Base-by-base conservation (phyloP, 2,888 invertebrate species). In the Macrosoma leucophasiata region DNA sequence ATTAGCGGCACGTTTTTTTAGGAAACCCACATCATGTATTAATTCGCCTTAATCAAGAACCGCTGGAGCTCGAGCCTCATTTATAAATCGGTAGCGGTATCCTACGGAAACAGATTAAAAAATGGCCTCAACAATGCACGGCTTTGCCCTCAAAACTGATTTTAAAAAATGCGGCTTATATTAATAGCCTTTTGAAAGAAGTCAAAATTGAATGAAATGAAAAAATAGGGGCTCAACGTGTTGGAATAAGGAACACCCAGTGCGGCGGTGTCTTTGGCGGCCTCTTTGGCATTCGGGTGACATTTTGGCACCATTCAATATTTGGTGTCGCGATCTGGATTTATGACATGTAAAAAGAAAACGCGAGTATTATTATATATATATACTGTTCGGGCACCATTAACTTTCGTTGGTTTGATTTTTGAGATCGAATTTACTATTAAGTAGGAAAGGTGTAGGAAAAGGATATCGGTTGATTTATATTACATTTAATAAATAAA, bases 281-380 rank as follows among this genome's bases (percentile, higher is more conserved):
- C 59, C 14, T 57, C 78, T 82, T 82, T 84, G 70, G 70, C 55
- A 58, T 58, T 66, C 68, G 65, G 76, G 75, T 84, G 84, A 82
- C 84, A 84, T 79, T 84, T 82, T 82, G 82, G 73, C 82, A 84
- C 82, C 73, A 82, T 84, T 78, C 82, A 84, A 77, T 81, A 78
- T 76, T 78, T 72, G 78, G 78, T 75, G 74, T 76, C 69, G 74
- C 76, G 73, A 74, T 71, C 63, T 71, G 70, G 74, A 84, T 82
- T 84, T 84, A 82, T 76, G 79, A 66, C 66, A 62, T 57, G 66
- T 61, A 69, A 64, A 69, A 71, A 62, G 66, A 72, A 75, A 65
- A 68, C 64, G 64, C 63, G 58, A 56, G 51, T 53, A 61, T 64
- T 61, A 63, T 51, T 50, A n/a, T n/a, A n/a, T n/a, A n/a, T n/a